Evolutionary conservation across 1,140 invertebrate genomes (phyloP), one percentile per base, ranked within the genome.

Genomic region (Campoletis sonorensis): DNA sequence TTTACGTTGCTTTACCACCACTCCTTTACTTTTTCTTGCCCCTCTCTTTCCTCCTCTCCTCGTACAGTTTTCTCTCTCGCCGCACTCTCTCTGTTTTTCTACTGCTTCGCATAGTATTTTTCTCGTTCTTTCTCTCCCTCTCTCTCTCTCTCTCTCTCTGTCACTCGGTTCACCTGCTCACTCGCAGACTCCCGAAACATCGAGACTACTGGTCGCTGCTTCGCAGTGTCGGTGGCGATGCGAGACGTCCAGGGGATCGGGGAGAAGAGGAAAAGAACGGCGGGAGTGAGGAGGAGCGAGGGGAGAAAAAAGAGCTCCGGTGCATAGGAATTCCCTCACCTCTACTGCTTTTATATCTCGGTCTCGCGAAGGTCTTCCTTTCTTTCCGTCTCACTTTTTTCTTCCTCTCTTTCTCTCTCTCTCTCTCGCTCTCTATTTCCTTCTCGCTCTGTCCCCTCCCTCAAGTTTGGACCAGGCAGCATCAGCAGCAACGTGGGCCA

Each of bases 261-360:
- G 80, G 79, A 49, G 72, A 81, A 61, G 30, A 64, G 73, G 11
- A 27, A 58, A n/a, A 68, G 72, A 79, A 79, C 68, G 40, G 33
- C 8, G 80, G 67, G 70, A 71, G 8, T 18, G n/a, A 58, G 21
- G 78, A 30, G 45, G 73, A 76, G 26, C 37, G 23, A 58, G 26
- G 51, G 11, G 54, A 68, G 51, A 68, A 79, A 82, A 72, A 79
- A 58, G 61, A 58, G 67, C 27, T 33, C 27, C 23, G 67, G 82
- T 83, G 81, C 83, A 84, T 84, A 88, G 88, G 87, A 89, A 89
- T 89, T 87, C 85, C 86, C 85, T 86, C 82, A 84, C 85, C 86
- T 85, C 86, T 84, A 84, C 85, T 87, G 84, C 27, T 21, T 49
- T 33, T 70, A 33, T 75, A 75, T 54, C 72, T 75, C 72, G 72